These are phyloP conservation scores for Cotesia chilonis DNA, from an alignment of 1,140 invertebrate genomes.

Conservation along the genomic window DNA sequence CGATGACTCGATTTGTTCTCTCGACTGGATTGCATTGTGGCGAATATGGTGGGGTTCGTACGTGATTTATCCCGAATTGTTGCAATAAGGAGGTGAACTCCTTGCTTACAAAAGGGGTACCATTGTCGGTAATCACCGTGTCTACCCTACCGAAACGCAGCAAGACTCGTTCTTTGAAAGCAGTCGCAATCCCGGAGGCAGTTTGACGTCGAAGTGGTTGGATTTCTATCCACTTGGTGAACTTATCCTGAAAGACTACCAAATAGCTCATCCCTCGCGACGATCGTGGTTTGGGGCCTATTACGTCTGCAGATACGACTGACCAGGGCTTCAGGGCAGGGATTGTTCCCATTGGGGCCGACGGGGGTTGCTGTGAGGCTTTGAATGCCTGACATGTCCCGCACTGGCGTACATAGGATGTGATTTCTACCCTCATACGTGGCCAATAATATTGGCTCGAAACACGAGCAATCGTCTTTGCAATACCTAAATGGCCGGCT, in stretches of 20 bases:
- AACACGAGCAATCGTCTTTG: conserved; percentile 39
- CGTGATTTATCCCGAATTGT: conserved; percentile 35
- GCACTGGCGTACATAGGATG: conserved; percentile 36
- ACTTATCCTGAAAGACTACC: conserved; percentile 29
- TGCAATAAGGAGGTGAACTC: conserved; percentile 38
- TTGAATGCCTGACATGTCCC: conserved; percentile 16
- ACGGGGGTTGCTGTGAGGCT: neutral
- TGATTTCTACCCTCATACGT: conserved; percentile 25
- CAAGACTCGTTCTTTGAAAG: conserved; percentile 48
- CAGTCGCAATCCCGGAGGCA: conserved; percentile 34
- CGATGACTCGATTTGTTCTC: conserved; percentile 26
- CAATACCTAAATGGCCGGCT: conserved; percentile 39
- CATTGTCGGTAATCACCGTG: conserved; percentile 58
- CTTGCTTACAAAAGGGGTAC: conserved; percentile 55
- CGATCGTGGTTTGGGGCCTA: conserved; percentile 1
- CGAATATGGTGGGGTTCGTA: conserved; percentile 46
- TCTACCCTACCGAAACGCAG: conserved; percentile 48
- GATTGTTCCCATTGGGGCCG: conserved; percentile 17
- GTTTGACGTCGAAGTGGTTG: conserved; percentile 44
- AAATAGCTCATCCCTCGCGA: neutral
- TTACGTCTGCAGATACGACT: neutral
- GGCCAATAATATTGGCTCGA: conserved; percentile 43
- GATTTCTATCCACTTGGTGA: conserved; percentile 34
- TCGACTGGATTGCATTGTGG: conserved; percentile 49
- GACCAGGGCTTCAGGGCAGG: conserved; percentile 15